Conservation (phyloP, 2,113 vertebrate genomes). For the Phaethon lepturus region DNA sequence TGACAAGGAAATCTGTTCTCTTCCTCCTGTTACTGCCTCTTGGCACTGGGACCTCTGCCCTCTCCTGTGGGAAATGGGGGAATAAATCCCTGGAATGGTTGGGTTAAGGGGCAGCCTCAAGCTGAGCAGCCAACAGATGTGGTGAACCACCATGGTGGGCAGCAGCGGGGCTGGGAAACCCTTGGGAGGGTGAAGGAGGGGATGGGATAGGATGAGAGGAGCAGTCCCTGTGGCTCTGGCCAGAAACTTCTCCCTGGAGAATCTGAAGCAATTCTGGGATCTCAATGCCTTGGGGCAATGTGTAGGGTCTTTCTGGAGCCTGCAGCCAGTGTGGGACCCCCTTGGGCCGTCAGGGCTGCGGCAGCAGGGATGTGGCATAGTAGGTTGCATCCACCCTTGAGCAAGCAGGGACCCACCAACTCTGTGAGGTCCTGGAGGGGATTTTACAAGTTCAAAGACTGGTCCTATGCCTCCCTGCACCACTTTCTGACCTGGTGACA, state of each 20-base stretch:
- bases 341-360: background rate
- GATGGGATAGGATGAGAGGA: background rate
- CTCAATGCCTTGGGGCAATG: background rate
- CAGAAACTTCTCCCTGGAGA: background rate
- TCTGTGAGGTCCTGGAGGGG: background rate
- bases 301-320: background rate
- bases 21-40: background rate
- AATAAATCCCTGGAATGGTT: background rate
- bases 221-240: background rate
- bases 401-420: background rate
- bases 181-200: background rate
- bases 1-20: background rate
- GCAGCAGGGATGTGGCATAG: background rate
- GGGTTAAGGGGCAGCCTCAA: background rate
- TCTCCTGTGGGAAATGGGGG: background rate
- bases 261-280: background rate
- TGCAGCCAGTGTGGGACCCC: background rate
- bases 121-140: background rate
- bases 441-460: background rate
- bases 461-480: background rate
- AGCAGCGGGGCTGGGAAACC: background rate
- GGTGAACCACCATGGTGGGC: rapidly evolving
- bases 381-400: background rate
- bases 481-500: background rate
- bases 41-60: background rate